Evolutionary conservation across 2,888 invertebrate genomes (phyloP).

Genomic region (Atethmia centrago): DNA sequence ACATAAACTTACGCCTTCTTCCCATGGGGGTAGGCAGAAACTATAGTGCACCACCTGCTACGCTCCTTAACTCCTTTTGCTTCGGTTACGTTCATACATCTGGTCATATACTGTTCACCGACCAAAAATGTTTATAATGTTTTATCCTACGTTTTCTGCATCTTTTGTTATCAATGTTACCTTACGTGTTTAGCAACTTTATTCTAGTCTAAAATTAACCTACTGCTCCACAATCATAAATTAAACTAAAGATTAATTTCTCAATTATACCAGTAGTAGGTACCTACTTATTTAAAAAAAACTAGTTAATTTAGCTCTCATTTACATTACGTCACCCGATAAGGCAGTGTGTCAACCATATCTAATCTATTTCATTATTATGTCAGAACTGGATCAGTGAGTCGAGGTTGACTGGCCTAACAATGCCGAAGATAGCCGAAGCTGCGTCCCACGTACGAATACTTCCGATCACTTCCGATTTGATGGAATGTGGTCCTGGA

Average conservation of each 20-base stretch:
- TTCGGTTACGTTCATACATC: too few species aligned
- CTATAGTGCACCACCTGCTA: too few species aligned
- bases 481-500: constrained; percentile 29
- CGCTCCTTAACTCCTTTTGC: too few species aligned
- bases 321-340: constrained; percentile 21
- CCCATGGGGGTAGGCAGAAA: too few species aligned
- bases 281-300: too few species aligned
- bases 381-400: constrained; percentile 60
- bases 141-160: background rate
- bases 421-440: constrained; percentile 43
- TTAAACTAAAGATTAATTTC: constrained; percentile 21
- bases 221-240: constrained; percentile 20
- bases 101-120: background rate
- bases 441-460: constrained; percentile 35
- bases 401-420: constrained; percentile 54
- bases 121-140: background rate
- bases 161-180: background rate
- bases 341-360: constrained; percentile 51
- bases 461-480: constrained; percentile 41
- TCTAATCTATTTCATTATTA: constrained; percentile 46
- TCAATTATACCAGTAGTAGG: too few species aligned
- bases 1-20: too few species aligned
- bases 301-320: constrained; percentile 25
- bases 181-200: background rate
- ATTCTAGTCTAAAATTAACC: background rate